phyloP scores from a whole-genome alignment of 2,888 invertebrate species.

The Meiosimyza decipiens region DNA sequence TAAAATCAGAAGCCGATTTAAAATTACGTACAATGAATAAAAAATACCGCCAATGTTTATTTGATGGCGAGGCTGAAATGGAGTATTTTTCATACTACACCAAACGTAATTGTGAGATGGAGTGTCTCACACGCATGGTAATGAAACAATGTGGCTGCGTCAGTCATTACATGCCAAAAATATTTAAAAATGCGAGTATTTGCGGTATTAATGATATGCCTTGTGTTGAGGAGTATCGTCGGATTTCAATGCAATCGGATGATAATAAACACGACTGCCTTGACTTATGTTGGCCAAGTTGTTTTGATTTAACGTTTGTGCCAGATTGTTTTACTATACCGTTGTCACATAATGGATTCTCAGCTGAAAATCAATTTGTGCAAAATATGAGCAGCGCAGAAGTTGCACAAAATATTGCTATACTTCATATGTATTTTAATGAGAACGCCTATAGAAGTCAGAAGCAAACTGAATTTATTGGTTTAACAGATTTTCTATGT shows the following conservation, averaged over 20 bases:
- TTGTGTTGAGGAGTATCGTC: constrained; percentile 63
- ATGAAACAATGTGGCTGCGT: constrained; percentile 55
- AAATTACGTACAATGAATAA: constrained; percentile 33
- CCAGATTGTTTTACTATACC: constrained; percentile 71
- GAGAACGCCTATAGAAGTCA: constrained; percentile 75
- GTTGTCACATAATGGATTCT: constrained; percentile 57
- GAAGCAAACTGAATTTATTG: constrained; percentile 81
- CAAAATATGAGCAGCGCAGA: constrained; percentile 43
- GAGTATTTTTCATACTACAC: constrained; percentile 76
- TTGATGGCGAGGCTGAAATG: constrained; percentile 75
- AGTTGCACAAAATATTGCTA: constrained; percentile 71
- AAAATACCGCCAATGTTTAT: constrained; percentile 72
- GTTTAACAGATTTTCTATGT: constrained; percentile 86
- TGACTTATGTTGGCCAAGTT: constrained; percentile 77
- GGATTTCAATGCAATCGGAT: constrained; percentile 7
- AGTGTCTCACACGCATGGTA: constrained; percentile 78
- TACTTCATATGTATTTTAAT: constrained; percentile 77
- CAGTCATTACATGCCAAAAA: constrained; percentile 64
- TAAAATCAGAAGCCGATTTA: constrained; percentile 41
- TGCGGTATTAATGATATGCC: constrained; percentile 76
- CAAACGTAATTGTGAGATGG: constrained; percentile 78
- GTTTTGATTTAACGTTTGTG: constrained; percentile 65
- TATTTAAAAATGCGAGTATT: constrained; percentile 73
- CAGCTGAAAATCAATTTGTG: constrained; percentile 37
- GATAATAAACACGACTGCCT: constrained; percentile 42